phyloP scores from a whole-genome alignment of 2,113 vertebrate species.

The Gymnorhina tibicen region DNA sequence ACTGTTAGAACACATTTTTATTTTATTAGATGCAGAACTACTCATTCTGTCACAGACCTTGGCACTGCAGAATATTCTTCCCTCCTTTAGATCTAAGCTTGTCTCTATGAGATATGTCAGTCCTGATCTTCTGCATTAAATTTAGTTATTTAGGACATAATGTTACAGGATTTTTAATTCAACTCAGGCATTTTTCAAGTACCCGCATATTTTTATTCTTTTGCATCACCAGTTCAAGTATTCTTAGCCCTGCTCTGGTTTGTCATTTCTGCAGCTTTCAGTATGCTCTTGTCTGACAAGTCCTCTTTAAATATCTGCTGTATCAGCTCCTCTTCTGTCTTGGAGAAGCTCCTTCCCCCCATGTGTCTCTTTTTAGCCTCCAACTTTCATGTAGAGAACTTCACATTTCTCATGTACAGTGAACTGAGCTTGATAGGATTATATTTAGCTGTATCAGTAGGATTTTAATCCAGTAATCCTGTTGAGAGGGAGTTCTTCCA shows the following conservation, averaged over 20 bases:
- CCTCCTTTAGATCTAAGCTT: neutral
- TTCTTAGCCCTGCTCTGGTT: neutral
- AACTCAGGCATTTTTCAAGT: neutral
- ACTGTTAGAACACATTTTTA: neutral
- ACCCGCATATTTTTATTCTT: neutral
- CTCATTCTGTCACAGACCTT: neutral
- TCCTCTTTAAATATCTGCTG: constrained; percentile 25
- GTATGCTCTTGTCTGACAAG: constrained; percentile 9
- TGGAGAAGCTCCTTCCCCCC: neutral
- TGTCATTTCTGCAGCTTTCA: neutral
- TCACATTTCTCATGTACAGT: constrained; percentile 1
- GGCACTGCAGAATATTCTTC: neutral
- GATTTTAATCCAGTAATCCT: constrained; percentile 53
- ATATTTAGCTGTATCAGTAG: constrained; percentile 44
- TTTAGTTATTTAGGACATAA: neutral
- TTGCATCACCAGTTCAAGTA: neutral
- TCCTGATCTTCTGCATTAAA: neutral
- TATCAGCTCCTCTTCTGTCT: neutral
- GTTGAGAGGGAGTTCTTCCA: neutral
- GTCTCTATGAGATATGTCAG: neutral
- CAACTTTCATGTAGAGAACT: neutral
- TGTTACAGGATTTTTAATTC: constrained; percentile 8
- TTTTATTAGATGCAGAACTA: neutral
- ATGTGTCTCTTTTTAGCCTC: neutral
- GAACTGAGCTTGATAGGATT: constrained; percentile 23